These are phyloP conservation scores for Vidua macroura DNA, from an alignment of 2,113 vertebrate genomes.

Conservation along the genomic window DNA sequence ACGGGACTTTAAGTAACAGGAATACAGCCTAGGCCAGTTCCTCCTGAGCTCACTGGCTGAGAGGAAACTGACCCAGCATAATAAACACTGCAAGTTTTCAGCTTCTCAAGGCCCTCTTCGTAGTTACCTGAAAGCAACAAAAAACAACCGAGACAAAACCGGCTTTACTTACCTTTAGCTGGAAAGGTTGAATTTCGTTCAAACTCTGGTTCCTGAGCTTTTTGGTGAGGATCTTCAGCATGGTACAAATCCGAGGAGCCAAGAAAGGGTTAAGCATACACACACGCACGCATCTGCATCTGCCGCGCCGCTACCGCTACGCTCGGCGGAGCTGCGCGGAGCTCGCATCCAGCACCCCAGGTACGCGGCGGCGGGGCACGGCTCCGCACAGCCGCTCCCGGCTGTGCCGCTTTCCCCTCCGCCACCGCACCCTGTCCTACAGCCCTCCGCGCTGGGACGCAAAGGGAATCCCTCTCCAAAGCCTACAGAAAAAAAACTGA, in stretches of 20 bases:
- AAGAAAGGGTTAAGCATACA: slow-evolving; percentile 51
- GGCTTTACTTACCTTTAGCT: slow-evolving; percentile 81
- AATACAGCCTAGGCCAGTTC: background rate
- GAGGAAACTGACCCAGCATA: background rate
- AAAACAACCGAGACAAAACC: background rate
- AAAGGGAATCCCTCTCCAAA: background rate
- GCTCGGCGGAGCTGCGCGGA: background rate
- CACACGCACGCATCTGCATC: slow-evolving; percentile 18
- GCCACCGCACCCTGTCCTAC: background rate
- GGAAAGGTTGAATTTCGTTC: slow-evolving; percentile 88
- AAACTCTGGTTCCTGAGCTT: slow-evolving; percentile 88
- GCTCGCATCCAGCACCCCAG: slow-evolving; percentile 12
- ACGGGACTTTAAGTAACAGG: background rate
- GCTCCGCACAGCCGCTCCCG: background rate
- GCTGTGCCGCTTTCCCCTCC: background rate
- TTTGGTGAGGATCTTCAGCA: slow-evolving; percentile 90
- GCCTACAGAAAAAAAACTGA: background rate
- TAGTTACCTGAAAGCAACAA: background rate
- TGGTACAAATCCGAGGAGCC: slow-evolving; percentile 53
- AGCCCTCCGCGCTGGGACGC: background rate
- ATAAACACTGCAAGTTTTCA: background rate
- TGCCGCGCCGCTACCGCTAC: background rate
- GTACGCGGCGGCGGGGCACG: background rate
- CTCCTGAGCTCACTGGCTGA: background rate
- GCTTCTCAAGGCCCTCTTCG: background rate